Evolutionary conservation across 2,888 invertebrate genomes (phyloP).

Genomic region (Drosophila acutilabella): DNA sequence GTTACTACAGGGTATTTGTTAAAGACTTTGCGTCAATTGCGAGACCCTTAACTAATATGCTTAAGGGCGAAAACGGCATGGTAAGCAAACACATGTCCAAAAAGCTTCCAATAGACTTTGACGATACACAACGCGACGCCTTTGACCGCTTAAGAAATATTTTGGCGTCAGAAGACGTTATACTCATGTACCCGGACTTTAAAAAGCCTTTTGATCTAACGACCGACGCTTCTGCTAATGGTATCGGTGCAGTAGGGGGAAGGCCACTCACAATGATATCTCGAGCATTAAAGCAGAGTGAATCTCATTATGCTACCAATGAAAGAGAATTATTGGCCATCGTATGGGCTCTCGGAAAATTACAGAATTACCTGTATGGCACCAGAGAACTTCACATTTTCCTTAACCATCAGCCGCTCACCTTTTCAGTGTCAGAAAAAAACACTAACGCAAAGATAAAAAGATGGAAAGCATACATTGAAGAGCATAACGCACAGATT

Average conservation of each 20-base stretch:
- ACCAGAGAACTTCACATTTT: background rate
- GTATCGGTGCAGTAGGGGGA: background rate
- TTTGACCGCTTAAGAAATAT: background rate
- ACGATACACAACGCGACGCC: no score
- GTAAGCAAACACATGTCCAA: background rate
- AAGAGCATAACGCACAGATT: background rate
- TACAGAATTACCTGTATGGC: background rate
- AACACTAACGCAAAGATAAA: background rate
- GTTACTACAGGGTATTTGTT: conserved; percentile 3
- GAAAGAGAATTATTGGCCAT: background rate
- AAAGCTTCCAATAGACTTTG: no score
- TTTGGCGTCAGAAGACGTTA: conserved; percentile 9
- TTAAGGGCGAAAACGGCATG: conserved; percentile 4
- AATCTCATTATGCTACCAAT: background rate
- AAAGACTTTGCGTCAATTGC: conserved; percentile 12
- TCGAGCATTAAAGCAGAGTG: background rate
- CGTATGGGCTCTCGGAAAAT: background rate
- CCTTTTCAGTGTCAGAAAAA: background rate
- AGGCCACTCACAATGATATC: background rate
- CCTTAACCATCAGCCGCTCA: background rate
- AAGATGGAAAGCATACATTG: background rate
- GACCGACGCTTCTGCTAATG: background rate
- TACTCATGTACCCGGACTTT: conserved; percentile 4
- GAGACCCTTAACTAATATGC: background rate
- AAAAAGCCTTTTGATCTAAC: conserved; percentile 2